Evolutionary conservation across 2,888 invertebrate species (phyloP).

Genomic region (Chaetoderma sp.): DNA sequence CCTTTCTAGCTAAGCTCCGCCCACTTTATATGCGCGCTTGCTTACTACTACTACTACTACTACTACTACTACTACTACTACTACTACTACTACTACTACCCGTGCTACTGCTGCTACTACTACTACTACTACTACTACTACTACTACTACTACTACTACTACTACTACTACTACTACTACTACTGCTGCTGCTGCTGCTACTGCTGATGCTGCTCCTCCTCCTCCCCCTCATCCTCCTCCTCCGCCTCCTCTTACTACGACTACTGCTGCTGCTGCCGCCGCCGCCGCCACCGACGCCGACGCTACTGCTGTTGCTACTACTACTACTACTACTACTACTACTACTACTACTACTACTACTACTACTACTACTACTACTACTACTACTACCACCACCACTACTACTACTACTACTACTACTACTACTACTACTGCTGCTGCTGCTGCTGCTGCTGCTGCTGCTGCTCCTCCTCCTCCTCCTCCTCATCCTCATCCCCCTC

Average conservation of each 20-base stretch:
- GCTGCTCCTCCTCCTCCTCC: no score
- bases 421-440: conserved; percentile 27
- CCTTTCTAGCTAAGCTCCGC: no score
- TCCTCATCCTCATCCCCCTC: no score
- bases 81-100: no score
- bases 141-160: conserved; percentile 27
- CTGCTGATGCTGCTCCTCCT: conserved; percentile 30
- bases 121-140: conserved; percentile 28
- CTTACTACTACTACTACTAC: no score
- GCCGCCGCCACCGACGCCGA: no score
- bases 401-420: conserved; percentile 29
- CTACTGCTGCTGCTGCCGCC: conserved; percentile 29
- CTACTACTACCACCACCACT: neutral
- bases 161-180: conserved; percentile 27
- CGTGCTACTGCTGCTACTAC: no score
- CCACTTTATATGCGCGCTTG: no score
- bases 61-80: no score
- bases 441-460: no score
- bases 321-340: conserved; percentile 31
- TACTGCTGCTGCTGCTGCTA: conserved; percentile 24
- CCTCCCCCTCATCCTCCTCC: conserved; percentile 23
- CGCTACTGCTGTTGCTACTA: conserved; percentile 34
- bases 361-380: conserved; percentile 9
- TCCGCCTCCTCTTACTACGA: conserved; percentile 30
- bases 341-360: conserved; percentile 22